Evolutionary conservation across 2,888 invertebrate genomes (phyloP), one percentile per base, ranked within the genome.

Genomic region (Graphium colonna): DNA sequence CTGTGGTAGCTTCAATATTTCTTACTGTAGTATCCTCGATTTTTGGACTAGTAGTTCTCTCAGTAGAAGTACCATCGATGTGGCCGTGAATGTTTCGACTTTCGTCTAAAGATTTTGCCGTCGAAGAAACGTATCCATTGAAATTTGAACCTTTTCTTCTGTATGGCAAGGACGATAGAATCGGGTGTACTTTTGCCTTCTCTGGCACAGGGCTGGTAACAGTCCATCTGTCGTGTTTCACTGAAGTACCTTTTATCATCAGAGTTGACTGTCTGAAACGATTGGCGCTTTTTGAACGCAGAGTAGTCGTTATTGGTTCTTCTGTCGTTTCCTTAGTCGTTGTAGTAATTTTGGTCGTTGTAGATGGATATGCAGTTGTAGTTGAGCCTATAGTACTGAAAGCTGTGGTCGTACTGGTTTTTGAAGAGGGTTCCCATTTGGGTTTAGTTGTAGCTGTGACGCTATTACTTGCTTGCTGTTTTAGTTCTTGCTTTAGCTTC

Each of bases 141-240:
- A 87, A 87, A 62, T 89, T 88, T 0, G 88, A 87, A 10, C 80
- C 83, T 68, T 82, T 86, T 64, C 88, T 75, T 61, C 87, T 73
- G 31, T 73, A 59, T 28, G 68, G 62, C 46, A 60, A 63, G 60
- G 64, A 63, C 1, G 69, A 36, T 17, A 64, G 26, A 21, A 63
- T 55, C 26, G 65, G 13, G 46, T 64, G 58, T 26, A 69, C 64
- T 58, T 63, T 67, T 48, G 65, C 70, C 54, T 72, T 81, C 17
- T 81, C 50, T 7, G 54, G 50, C 1, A 41, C 10, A 15, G 54
- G 77, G 36, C 54, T 60, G 33, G 59, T 39, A 4, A 57, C 51
- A 54, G 70, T 82, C 83, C 88, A 88, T 65, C 77, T 85, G 57
- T 88, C 88, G 52, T 87, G 86, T 52, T 87, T 89, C 0, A 85